Evolutionary conservation across 2,888 invertebrate genomes (phyloP), one percentile per base, ranked within the genome.

Genomic region (Latrodectus hesperus): DNA sequence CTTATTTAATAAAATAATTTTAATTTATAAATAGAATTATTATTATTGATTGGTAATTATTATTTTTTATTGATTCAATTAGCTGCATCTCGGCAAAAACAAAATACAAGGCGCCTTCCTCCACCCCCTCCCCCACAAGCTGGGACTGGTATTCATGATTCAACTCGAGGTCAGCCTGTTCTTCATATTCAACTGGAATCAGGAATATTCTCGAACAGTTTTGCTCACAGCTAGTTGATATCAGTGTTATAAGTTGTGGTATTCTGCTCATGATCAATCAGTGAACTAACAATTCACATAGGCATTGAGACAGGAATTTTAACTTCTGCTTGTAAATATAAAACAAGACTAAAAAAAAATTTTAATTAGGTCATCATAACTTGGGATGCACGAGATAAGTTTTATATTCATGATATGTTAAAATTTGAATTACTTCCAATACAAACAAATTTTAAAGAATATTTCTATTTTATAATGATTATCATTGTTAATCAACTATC

Each of bases 61-160:
- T 74, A 53, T 74, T 26, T 75, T 49, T 11, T 6, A 11, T 67
- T 53, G 22, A 49, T 83, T 5, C 53, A 14, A 53, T 53, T 68
- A 73, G 5, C 52, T 83, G 87, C 77, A 26, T 16, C 16, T 22
- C 52, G 86, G 64, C 85, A 85, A 68, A 87, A 81, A 26, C 88
- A 88, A 71, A 84, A 53, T 67, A 80, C 79, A 3, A 55, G 88
- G 16, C 78, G 88, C 17, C 81, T 70, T 38, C 88, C 88, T 22
- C 84, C 88, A 12, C 88, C 88, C 11, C 88, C 88, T 14, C 88
- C 88, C 16, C 88, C 88, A 11, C 76, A 71, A 68, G 52, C 60
- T 2, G 70, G 73, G 26, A 76, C 51, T 55, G 72, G 65, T 26
- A 16, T 68, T 12, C 12, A 22, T 22, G 65, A 65, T 55, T 16